A percentile compares a stretch with the other conserved stretches of the same genome.
These are phyloP conservation scores for Myiopsitta monachus DNA, from an alignment of 2,113 vertebrate species.

Conservation along the genomic window DNA sequence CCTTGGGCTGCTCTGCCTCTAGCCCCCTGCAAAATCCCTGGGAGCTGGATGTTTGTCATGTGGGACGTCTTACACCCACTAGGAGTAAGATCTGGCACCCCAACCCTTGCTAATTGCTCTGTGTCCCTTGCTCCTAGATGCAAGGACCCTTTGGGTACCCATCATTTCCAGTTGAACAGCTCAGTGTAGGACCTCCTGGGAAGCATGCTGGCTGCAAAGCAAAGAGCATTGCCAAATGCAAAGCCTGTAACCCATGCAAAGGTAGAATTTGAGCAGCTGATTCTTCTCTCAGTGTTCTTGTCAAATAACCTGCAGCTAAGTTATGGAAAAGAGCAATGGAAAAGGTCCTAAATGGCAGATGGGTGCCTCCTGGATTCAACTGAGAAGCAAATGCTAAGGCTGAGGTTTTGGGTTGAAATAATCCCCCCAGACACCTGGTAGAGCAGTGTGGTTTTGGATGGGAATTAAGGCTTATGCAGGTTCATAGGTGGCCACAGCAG, in stretches of 20 bases:
- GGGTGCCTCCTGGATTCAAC: background rate
- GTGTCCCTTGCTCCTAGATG: background rate
- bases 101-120: too few relatives aligned
- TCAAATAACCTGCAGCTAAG: background rate
- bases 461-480: background rate
- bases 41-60: background rate
- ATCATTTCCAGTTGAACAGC: background rate
- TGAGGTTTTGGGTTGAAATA: background rate
- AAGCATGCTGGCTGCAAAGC: background rate
- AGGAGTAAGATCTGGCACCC: background rate
- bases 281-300: background rate
- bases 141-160: background rate
- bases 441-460: background rate
- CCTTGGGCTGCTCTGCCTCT: background rate
- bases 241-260: background rate
- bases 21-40: too few relatives aligned
- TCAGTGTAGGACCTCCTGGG: background rate
- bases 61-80: too few relatives aligned
- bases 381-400: background rate
- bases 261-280: background rate
- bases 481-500: background rate
- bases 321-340: background rate
- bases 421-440: background rate
- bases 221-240: background rate
- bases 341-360: background rate